These are phyloP conservation scores for Aradophagus sp. DNA, from an alignment of 1,140 invertebrate species.

Conservation along the genomic window DNA sequence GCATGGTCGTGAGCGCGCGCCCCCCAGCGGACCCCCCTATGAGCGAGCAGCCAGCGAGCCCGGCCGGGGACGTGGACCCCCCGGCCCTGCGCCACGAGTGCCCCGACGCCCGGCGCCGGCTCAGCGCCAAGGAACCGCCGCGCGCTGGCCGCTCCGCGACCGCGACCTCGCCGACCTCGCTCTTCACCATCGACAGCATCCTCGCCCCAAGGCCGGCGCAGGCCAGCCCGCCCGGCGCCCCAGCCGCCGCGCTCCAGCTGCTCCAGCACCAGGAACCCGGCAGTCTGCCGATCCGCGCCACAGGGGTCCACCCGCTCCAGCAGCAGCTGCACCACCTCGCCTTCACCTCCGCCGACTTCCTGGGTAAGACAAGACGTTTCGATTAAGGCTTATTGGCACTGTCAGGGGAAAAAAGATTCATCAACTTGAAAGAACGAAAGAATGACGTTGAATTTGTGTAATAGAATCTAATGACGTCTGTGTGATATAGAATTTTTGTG, in stretches of 20 bases:
- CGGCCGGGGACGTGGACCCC: too few species aligned
- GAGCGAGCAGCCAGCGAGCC: too few species aligned
- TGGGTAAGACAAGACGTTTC: too few species aligned
- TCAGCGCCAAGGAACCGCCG: slow-evolving; percentile 46
- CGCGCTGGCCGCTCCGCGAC: slow-evolving; percentile 69
- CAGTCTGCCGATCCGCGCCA: slow-evolving; percentile 69
- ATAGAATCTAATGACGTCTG: too few species aligned
- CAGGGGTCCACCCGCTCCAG: slow-evolving; percentile 67
- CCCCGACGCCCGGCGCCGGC: slow-evolving; percentile 42
- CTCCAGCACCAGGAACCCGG: slow-evolving; percentile 64
- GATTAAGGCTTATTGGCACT: too few species aligned
- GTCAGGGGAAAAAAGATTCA: too few species aligned
- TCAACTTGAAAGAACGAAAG: too few species aligned
- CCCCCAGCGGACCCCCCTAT: too few species aligned
- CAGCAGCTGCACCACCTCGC: slow-evolving; percentile 78
- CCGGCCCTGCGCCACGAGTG: slow-evolving; percentile 23
- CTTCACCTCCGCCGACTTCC: slow-evolving; percentile 81
- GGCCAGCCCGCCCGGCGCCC: slow-evolving; percentile 59
- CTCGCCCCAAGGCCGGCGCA: slow-evolving; percentile 78
- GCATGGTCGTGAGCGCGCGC: too few species aligned
- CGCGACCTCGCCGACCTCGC: slow-evolving; percentile 77
- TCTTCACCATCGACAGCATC: slow-evolving; percentile 89
- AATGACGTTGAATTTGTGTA: too few species aligned
- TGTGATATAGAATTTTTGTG: too few species aligned
- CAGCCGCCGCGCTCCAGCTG: slow-evolving; percentile 40